phyloP scores from a whole-genome alignment of 2,113 vertebrate genomes.

The Odobenus rosmarus region DNA sequence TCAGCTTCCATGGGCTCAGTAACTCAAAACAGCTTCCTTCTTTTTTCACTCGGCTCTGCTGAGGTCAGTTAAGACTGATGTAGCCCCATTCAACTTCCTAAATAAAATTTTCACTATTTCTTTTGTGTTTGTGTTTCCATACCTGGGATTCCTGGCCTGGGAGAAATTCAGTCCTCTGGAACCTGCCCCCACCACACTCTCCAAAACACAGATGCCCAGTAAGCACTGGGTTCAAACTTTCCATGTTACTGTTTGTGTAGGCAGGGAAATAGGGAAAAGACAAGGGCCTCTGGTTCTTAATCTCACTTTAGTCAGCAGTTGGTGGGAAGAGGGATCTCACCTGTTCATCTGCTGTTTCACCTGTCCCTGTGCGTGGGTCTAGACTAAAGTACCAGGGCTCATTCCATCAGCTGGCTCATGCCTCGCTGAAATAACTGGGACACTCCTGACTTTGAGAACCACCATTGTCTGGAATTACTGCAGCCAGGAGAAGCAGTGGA shows the following conservation, averaged over 20 bases:
- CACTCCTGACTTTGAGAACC: neutral
- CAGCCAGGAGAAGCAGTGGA: neutral
- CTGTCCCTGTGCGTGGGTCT: neutral
- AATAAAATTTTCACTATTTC: neutral
- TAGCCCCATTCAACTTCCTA: neutral
- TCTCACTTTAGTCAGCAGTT: neutral
- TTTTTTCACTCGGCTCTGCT: neutral
- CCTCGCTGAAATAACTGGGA: neutral
- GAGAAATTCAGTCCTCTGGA: neutral
- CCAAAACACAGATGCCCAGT: neutral
- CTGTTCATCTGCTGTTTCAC: neutral
- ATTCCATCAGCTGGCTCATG: neutral
- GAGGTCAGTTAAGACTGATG: neutral
- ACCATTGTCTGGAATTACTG: neutral
- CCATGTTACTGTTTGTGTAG: neutral
- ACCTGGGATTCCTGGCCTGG: neutral
- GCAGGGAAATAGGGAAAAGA: neutral
- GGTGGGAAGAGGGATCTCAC: neutral
- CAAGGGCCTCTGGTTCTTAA: neutral
- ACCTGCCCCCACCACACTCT: neutral
- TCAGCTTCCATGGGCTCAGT: neutral
- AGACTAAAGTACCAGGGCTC: neutral
- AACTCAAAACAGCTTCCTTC: neutral
- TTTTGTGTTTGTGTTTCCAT: neutral
- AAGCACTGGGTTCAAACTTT: neutral